phyloP scores from a whole-genome alignment of 1,140 invertebrate genomes.

The Caerostris extrusa region DNA sequence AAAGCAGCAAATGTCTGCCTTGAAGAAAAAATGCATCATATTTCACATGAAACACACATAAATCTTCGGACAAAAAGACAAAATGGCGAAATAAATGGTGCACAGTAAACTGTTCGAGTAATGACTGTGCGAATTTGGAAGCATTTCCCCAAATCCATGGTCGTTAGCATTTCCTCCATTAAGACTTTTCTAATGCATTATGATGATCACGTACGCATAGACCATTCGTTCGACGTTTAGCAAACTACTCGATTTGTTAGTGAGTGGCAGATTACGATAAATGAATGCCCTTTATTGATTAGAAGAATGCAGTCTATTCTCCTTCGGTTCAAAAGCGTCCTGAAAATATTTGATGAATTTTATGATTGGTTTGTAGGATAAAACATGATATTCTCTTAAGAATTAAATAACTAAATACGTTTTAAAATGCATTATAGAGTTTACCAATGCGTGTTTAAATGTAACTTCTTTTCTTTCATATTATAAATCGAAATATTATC shows the following conservation, averaged over 20 bases:
- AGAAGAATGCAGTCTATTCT: not conserved
- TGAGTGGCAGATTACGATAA: not conserved
- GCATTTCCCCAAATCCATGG: not conserved
- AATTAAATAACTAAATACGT: no score
- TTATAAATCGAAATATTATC: no score
- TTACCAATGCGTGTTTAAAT: no score
- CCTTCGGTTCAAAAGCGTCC: not conserved
- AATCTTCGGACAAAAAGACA: not conserved
- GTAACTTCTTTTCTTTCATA: no score
- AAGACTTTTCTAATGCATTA: not conserved
- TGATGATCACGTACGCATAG: not conserved
- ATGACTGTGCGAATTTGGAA: not conserved
- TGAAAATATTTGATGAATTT: not conserved
- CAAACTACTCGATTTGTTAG: not conserved
- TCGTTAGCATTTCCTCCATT: conserved; percentile 12
- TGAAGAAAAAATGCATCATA: not conserved
- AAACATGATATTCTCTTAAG: no score
- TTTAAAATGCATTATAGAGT: no score
- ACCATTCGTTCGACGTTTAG: not conserved
- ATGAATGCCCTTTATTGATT: not conserved
- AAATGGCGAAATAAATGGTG: not conserved
- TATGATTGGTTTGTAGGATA: not conserved
- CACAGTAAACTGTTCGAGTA: not conserved
- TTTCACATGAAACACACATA: not conserved
- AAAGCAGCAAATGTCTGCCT: not conserved